Conservation (phyloP, 2,888 invertebrate species). For the Polyploca ridens region DNA sequence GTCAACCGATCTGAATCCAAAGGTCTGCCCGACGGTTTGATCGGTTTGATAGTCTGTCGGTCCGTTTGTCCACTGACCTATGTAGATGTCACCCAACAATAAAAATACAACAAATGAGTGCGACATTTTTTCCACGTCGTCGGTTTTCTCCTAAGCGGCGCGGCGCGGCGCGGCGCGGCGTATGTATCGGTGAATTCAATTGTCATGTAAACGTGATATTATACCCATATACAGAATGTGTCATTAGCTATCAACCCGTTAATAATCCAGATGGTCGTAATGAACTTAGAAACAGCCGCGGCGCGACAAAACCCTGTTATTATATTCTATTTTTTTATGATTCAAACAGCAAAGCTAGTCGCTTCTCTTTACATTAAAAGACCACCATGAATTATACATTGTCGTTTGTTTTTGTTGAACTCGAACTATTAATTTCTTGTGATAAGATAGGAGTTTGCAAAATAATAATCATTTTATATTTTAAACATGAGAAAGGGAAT, state of each 20-base stretch:
- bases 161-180: no score
- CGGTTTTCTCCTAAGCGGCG: neutral
- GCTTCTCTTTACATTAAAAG: conserved; percentile 1
- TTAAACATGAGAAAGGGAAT: neutral
- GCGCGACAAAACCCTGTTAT: neutral
- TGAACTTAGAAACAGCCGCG: neutral
- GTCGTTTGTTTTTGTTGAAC: neutral
- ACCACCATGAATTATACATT: conserved; percentile 7
- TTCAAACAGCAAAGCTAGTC: conserved; percentile 1
- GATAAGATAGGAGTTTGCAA: neutral
- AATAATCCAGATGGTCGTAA: neutral
- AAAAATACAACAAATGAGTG: neutral
- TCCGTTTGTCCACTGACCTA: conserved; percentile 2
- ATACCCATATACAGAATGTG: neutral
- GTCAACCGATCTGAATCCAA: neutral
- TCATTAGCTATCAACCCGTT: neutral
- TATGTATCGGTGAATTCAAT: neutral
- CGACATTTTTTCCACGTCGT: neutral
- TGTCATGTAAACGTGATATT: conserved; percentile 1
- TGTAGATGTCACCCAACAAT: conserved; percentile 2
- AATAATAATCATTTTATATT: neutral
- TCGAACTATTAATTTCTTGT: neutral
- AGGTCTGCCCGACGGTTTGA: neutral
- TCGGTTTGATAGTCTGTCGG: neutral
- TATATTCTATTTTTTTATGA: neutral